Evolutionary conservation across 2,113 vertebrate genomes (phyloP).

Genomic region (Bos javanicus): DNA sequence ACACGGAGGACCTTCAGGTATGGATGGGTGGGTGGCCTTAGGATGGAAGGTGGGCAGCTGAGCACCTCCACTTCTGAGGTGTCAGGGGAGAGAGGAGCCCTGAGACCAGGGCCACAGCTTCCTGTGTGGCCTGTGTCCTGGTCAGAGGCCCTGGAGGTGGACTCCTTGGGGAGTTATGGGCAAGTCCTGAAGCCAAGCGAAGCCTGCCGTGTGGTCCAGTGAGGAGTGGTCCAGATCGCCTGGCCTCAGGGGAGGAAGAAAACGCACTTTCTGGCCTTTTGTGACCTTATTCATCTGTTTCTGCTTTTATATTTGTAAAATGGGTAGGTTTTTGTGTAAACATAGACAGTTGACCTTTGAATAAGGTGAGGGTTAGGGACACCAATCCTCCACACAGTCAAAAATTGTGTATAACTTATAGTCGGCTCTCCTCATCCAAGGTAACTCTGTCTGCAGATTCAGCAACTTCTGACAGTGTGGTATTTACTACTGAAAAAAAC

Average conservation of each 20-base stretch:
- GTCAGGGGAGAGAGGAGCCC: not conserved
- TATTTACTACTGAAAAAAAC: not conserved
- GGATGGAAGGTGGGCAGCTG: not conserved
- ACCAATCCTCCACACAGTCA: not conserved
- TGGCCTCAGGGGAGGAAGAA: not conserved
- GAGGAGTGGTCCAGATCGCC: not conserved
- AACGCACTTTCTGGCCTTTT: not conserved
- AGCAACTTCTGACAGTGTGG: not conserved
- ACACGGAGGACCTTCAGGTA: slow-evolving; percentile 90
- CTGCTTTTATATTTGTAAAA: not conserved
- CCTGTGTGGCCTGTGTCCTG: not conserved
- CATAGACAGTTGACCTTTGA: not conserved
- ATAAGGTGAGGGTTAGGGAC: not conserved
- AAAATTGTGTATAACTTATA: not conserved
- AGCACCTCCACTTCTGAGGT: not conserved
- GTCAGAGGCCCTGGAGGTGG: not conserved
- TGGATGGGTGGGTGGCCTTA: accelerated
- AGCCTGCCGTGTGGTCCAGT: not conserved
- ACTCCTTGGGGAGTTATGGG: not conserved
- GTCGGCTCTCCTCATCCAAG: not conserved
- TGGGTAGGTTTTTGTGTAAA: not conserved
- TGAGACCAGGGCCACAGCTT: not conserved
- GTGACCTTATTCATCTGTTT: not conserved
- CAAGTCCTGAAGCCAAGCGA: too few relatives aligned
- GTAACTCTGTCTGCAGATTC: not conserved